Percentiles rank a stretch among this genome's conserved stretches.
These are phyloP conservation scores for Actias luna DNA, from an alignment of 2,888 invertebrate species.

Conservation along the genomic window DNA sequence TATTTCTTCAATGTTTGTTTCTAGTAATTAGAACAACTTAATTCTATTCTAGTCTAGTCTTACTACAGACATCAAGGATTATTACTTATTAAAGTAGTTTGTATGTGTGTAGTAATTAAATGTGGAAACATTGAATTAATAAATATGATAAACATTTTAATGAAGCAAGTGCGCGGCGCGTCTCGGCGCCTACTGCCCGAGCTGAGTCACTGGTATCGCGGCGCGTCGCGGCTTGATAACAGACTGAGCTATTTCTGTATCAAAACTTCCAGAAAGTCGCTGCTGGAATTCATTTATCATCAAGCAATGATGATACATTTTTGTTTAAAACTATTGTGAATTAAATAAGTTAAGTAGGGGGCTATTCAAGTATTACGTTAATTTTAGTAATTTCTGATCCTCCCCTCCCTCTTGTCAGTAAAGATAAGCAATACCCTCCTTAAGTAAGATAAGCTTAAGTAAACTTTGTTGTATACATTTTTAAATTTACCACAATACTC, in stretches of 20 bases:
- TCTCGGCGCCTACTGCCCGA: background rate
- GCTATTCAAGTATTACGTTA: no score
- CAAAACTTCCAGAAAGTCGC: background rate
- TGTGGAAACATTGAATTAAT: slow-evolving; percentile 21
- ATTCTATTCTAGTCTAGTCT: background rate
- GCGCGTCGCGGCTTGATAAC: background rate
- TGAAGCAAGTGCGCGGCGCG: background rate
- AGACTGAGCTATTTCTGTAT: background rate
- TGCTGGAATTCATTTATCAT: background rate
- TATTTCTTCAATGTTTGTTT: background rate
- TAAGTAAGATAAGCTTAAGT: no score
- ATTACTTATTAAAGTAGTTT: background rate
- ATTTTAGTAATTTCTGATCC: no score
- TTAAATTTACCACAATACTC: no score
- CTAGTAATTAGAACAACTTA: background rate
- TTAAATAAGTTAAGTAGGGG: no score
- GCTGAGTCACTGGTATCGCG: background rate
- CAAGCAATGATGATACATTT: background rate
- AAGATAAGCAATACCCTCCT: no score
- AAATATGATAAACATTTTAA: slow-evolving; percentile 23
- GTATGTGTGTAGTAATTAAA: slow-evolving; percentile 17
- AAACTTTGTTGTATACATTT: no score
- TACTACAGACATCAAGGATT: slow-evolving; percentile 45
- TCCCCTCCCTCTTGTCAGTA: no score
- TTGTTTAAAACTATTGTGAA: background rate